Evolutionary conservation across 2,113 vertebrate genomes (phyloP), one percentile per base, ranked within the genome.

Genomic region (Pardalotus punctatus): DNA sequence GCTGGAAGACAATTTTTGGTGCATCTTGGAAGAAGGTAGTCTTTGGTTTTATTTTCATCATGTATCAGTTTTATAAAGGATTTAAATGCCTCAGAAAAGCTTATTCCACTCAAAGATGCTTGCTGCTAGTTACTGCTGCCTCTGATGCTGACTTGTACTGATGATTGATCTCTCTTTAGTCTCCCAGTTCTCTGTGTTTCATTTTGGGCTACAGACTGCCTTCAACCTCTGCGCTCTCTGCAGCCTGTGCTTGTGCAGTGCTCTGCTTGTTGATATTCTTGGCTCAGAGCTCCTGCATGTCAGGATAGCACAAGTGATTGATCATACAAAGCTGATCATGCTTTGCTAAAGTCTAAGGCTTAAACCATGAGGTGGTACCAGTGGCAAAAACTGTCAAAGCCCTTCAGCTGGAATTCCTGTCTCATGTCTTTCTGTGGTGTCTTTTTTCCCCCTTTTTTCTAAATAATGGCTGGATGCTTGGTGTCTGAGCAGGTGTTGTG

Each of bases 181-280:
- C 18, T 42, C 10, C 22, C 8, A 2, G 11, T 25, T 78, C 23
- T 25, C 22, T 25, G 9, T 36, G 61, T 43, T 77, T 51, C 12
- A 4, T 8, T 47, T 78, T 45, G 13, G 28, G 7, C 47, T 45
- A 0, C 5, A 65, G 36, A 16, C 64, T 69, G 23, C 67, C n/a
- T 67, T 45, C 35, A 71, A 2, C n/a, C 31, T 54, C 35, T 21
- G 24, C 0, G 1, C 5, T 67, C 0, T 0, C 36, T 58, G 33
- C 5, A 6, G 9, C 38, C 65, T 51, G 15, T 31, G 36, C 56
- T 78, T 36, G 31, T 12, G 72, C 31, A 11, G 10, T 45, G 15
- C 36, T 65, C 6, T 25, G 24, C 29, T 43, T 43, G 12, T 25
- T 62, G 66, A 9, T 33, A 4, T 47, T 56, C 33, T 78, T 17